Base-by-base conservation (phyloP, 2,888 invertebrate species). In the Cremastinae sp. region DNA sequence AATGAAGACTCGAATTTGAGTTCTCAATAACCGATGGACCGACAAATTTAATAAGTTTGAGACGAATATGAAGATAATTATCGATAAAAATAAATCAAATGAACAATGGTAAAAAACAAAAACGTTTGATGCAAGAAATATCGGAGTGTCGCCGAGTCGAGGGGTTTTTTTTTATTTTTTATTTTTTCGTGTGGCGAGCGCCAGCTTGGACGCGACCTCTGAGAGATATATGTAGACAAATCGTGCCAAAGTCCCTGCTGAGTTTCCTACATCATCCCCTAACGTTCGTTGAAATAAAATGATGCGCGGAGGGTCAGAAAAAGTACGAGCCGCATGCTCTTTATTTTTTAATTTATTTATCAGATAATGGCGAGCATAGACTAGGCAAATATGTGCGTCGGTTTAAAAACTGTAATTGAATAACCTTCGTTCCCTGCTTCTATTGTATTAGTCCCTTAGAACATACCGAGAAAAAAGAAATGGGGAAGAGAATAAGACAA, bases 281-380 rank as follows among this genome's bases (percentile, higher is more conserved):
- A 10, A 10, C 34, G 41, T 54, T 14, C 47, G 41, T 12, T 47
- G 41, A 14, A 20, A 34, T 20, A 3, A 20, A 22, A 56, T 34
- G 22, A 41, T 47, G 14, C 7, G 16, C 12, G 53, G 28, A 47
- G 70, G 43, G 53, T 38, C 28, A n/a, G 45, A 36, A 38, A 28
- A 49, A 53, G 10, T 54, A 65, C n/a, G 16, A 36, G 58, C 18
- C 14, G 34, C 47, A 53, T 45, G 56, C 43, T 51, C 61, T 61
- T 74, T 56, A 71, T 65, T 56, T 56, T 71, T 75, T 66, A 71
- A 75, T 66, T 62, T 36, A 66, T 71, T 71, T 49, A 56, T 62
- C 38, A 38, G 36, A 4, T 36, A 65, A 70, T 62, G 45, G 22
- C 56, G 28, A 20, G 14, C 22, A 41, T 47, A 28, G 28, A 54